Evolutionary conservation across 2,113 vertebrate genomes (phyloP).

Genomic region (Odobenus rosmarus): DNA sequence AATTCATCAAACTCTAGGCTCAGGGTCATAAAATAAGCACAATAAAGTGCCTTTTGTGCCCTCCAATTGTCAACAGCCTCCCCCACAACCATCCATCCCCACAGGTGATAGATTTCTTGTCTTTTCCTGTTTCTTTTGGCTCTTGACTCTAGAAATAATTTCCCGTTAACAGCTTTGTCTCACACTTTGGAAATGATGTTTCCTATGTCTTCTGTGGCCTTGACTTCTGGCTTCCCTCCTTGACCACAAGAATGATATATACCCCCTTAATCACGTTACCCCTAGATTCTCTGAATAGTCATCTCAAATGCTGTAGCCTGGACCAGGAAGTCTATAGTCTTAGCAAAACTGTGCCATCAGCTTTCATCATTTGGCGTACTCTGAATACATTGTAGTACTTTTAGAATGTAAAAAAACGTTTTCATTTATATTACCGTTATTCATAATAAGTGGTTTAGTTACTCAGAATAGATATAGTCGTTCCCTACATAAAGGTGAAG

Average conservation of each 20-base stretch:
- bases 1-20: slow-evolving; percentile 34
- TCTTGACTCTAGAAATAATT: slow-evolving; percentile 60
- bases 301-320: background rate
- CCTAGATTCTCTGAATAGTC: background rate
- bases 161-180: slow-evolving; percentile 16
- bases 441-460: background rate
- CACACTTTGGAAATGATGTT: slow-evolving; percentile 40
- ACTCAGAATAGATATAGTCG: background rate
- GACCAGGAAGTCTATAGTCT: background rate
- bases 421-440: background rate
- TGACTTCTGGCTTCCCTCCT: slow-evolving; percentile 41
- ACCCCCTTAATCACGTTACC: background rate
- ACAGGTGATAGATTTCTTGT: slow-evolving; percentile 31
- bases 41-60: background rate
- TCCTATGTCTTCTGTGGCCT: slow-evolving; percentile 34
- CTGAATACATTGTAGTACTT: background rate
- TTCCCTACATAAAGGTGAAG: background rate
- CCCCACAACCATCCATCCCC: background rate
- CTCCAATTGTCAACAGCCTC: slow-evolving; percentile 23
- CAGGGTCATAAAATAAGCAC: slow-evolving; percentile 52
- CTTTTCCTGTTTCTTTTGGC: slow-evolving; percentile 29
- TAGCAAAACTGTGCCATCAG: background rate
- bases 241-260: slow-evolving; percentile 35
- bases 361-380: background rate
- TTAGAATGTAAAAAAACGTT: background rate